Percentiles rank a stretch among this genome's conserved stretches.
phyloP scores from a whole-genome alignment of 2,888 invertebrate species.

The Drosophila pseudotakahashii region DNA sequence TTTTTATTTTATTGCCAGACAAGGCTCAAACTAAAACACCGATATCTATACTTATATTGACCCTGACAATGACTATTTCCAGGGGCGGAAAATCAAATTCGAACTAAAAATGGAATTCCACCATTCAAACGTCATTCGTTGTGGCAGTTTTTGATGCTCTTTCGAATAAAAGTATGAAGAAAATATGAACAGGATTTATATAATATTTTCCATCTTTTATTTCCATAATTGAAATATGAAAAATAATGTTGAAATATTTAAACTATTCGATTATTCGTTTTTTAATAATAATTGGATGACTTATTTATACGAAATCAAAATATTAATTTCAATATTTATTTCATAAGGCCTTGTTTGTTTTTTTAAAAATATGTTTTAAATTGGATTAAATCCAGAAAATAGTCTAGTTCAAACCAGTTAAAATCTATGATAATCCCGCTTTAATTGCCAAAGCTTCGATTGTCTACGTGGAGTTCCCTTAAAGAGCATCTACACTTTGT shows the following conservation, averaged over 20 bases:
- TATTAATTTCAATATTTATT: no score
- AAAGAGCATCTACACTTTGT: conserved; percentile 4
- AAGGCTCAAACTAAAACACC: conserved; percentile 43
- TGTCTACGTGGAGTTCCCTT: neutral
- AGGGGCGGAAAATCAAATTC: conserved; percentile 8
- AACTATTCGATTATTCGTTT: no score
- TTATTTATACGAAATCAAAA: no score
- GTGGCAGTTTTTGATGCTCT: neutral
- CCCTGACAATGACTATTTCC: conserved; percentile 32
- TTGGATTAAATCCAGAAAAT: no score
- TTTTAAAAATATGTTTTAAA: no score
- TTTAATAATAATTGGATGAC: no score
- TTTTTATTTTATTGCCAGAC: conserved; percentile 51
- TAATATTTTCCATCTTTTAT: no score
- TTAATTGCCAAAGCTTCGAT: conserved; percentile 1
- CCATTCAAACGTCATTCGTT: neutral
- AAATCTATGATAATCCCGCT: neutral
- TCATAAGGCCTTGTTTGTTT: no score
- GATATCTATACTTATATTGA: conserved; percentile 40
- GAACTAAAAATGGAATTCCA: neutral
- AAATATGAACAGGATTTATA: no score
- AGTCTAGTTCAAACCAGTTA: neutral
- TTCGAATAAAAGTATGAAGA: no score
- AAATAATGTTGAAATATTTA: no score
- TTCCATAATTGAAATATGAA: no score